A percentile compares a stretch with the other conserved stretches of the same genome.
Evolutionary conservation across 92 coral and sea anemone species (phyloP).

Genomic region (Heteractis magnifica): DNA sequence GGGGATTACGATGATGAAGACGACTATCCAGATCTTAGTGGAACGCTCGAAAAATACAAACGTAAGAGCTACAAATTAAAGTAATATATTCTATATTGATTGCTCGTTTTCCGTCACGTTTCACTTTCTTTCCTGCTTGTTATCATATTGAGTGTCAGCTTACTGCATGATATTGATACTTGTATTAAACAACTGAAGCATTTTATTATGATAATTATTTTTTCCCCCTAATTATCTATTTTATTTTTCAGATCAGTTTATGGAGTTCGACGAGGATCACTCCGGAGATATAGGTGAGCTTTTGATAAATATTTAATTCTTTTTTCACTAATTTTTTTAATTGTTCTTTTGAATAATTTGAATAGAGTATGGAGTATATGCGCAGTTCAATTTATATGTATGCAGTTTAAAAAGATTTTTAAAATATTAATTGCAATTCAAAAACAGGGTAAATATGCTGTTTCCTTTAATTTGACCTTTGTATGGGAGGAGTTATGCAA

Average conservation of each 20-base stretch:
- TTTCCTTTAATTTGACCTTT: too few species aligned
- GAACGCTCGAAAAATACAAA: slow-evolving; percentile 74
- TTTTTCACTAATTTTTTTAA: background rate
- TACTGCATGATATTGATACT: background rate
- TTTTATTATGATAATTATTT: background rate
- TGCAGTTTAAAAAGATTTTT: too few species aligned
- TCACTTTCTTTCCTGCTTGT: background rate
- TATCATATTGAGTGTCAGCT: background rate
- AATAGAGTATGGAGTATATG: too few species aligned
- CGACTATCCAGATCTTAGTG: slow-evolving; percentile 85
- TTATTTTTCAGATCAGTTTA: slow-evolving; percentile 74
- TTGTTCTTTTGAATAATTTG: background rate
- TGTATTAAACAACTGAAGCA: background rate
- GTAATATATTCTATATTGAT: background rate
- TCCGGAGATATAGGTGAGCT: slow-evolving; percentile 97
- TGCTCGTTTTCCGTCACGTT: background rate
- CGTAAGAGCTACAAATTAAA: slow-evolving; percentile 45
- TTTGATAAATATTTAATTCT: background rate
- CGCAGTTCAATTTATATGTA: too few species aligned
- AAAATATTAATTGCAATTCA: too few species aligned
- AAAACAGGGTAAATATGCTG: too few species aligned
- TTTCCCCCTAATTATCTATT: background rate
- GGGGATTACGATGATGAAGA: slow-evolving; percentile 99
- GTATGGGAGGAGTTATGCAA: too few species aligned
- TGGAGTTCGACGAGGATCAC: slow-evolving; percentile 89